Evolutionary conservation across 1,140 invertebrate species (phyloP).

Genomic region (Psix sp.): DNA sequence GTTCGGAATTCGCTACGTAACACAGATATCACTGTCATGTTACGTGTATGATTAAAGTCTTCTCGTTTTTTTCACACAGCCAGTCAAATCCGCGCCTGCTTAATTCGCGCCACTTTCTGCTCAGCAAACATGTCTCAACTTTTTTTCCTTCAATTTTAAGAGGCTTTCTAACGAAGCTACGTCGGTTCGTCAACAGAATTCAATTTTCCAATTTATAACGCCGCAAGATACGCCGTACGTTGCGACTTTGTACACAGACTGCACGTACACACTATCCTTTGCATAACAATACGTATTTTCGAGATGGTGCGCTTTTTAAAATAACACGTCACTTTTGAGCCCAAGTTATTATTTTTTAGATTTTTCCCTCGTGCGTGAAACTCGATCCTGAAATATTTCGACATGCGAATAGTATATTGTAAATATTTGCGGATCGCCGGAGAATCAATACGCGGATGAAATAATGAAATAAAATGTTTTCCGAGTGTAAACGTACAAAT

Average conservation of each 20-base stretch:
- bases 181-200: slow-evolving; percentile 50
- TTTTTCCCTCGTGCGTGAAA: neutral
- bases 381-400: no score
- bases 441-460: no score
- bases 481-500: no score
- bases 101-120: neutral
- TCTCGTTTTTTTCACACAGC: no score
- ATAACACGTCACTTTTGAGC: slow-evolving; percentile 10
- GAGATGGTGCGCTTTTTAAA: slow-evolving; percentile 14
- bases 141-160: slow-evolving; percentile 49
- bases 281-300: slow-evolving; percentile 39
- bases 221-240: slow-evolving; percentile 45
- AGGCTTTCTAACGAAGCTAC: slow-evolving; percentile 47
- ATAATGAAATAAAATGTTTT: no score
- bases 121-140: no score
- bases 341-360: slow-evolving; percentile 4
- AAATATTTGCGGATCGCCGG: no score
- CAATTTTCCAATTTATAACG: slow-evolving; percentile 57
- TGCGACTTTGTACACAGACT: slow-evolving; percentile 42
- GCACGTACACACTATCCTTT: slow-evolving; percentile 23
- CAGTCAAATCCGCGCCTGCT: neutral
- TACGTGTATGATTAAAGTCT: slow-evolving; percentile 56
- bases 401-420: no score
- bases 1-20: slow-evolving; percentile 23
- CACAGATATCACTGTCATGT: slow-evolving; percentile 53